These are phyloP conservation scores for Rhea americana DNA, from an alignment of 2,113 vertebrate species.

Conservation along the genomic window DNA sequence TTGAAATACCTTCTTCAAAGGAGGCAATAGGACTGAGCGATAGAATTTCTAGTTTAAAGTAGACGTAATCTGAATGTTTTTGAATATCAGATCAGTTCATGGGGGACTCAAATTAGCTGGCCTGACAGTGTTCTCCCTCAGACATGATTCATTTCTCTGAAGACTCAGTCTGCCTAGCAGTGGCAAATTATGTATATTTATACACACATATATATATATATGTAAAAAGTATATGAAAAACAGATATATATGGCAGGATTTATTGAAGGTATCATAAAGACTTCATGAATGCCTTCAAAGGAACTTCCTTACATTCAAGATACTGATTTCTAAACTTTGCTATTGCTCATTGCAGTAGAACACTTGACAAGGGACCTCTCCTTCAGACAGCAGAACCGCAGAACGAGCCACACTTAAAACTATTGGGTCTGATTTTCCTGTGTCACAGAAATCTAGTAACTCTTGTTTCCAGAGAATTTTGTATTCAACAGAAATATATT, in stretches of 20 bases:
- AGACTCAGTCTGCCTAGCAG: background rate
- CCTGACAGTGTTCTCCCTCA: conserved; percentile 6
- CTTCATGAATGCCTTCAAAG: background rate
- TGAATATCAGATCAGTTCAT: background rate
- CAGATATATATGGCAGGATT: background rate
- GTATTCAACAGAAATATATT: background rate
- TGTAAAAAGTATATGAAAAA: background rate
- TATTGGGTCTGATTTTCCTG: background rate
- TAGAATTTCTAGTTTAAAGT: background rate
- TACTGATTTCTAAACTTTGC: background rate
- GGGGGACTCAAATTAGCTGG: conserved; percentile 13
- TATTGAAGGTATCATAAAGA: background rate
- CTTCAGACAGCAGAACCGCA: background rate
- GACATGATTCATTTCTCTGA: background rate
- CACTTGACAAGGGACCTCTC: background rate
- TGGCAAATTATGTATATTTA: rapidly evolving
- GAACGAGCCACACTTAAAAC: background rate
- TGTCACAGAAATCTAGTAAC: background rate
- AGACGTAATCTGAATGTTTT: background rate
- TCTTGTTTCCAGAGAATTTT: background rate
- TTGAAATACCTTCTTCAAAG: conserved; percentile 23
- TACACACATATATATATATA: background rate
- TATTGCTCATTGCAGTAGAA: background rate
- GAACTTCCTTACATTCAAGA: background rate
- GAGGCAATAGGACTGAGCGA: conserved; percentile 3